Percentiles rank a stretch among this genome's conserved stretches.
Conservation (phyloP, 2,888 invertebrate species). For the Bruchidius siliquastri region DNA sequence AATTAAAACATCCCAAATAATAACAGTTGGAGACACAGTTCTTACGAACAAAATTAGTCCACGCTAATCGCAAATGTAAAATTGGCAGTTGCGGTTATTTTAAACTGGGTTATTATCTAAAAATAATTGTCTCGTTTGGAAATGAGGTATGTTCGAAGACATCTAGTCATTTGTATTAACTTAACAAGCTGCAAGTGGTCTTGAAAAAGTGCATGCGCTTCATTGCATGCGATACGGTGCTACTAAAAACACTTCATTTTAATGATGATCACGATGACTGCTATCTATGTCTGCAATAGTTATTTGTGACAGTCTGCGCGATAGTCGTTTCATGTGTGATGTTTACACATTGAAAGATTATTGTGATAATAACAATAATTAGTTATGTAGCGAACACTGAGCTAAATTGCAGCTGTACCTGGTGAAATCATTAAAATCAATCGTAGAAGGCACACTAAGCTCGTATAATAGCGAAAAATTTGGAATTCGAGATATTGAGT, state of each 20-base stretch:
- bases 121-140: constrained; percentile 4
- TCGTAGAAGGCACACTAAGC: too few species aligned
- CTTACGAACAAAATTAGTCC: constrained; percentile 4
- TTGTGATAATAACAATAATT: too few species aligned
- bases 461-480: too few species aligned
- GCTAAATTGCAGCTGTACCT: too few species aligned
- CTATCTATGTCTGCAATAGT: too few species aligned
- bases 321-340: too few species aligned
- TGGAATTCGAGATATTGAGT: too few species aligned
- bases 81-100: constrained; percentile 9
- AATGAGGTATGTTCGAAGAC: neutral
- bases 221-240: neutral
- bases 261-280: too few species aligned
- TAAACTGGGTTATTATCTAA: constrained; percentile 10
- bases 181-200: neutral
- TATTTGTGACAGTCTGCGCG: too few species aligned
- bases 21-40: neutral
- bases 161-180: neutral
- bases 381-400: too few species aligned
- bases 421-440: too few species aligned
- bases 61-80: constrained; percentile 6
- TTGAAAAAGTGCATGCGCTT: neutral
- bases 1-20: neutral
- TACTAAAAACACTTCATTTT: neutral
- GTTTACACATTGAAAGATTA: too few species aligned